Conservation (phyloP, 2,888 invertebrate genomes). For the Eilema depressum region DNA sequence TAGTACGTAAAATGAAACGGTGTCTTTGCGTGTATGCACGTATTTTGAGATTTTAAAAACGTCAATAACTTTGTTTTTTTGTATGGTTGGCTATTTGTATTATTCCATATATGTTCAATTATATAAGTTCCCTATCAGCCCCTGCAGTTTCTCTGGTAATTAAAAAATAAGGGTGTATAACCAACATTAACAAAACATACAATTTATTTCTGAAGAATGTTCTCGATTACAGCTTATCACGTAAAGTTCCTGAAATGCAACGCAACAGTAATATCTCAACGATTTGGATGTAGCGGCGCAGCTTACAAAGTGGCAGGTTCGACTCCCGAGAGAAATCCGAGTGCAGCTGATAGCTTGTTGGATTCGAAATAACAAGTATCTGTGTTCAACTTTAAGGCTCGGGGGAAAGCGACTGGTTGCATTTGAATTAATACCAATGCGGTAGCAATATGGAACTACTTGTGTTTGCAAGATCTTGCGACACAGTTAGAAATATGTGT, state of each 20-base stretch:
- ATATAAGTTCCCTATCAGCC: too few relatives aligned
- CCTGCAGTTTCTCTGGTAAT: too few relatives aligned
- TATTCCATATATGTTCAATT: too few relatives aligned
- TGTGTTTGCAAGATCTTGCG: not conserved
- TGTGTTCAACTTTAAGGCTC: slow-evolving; percentile 30
- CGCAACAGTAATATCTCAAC: slow-evolving; percentile 34
- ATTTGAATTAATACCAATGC: slow-evolving; percentile 22
- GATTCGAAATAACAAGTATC: slow-evolving; percentile 38
- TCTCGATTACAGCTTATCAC: not conserved
- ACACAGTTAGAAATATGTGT: not conserved
- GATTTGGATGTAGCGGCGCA: slow-evolving; percentile 37
- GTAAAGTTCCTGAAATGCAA: slow-evolving; percentile 25
- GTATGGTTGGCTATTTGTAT: too few relatives aligned
- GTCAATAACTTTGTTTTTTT: too few relatives aligned
- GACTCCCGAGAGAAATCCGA: slow-evolving; percentile 46
- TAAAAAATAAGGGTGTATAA: too few relatives aligned
- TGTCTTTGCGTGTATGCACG: too few relatives aligned
- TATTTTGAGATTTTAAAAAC: too few relatives aligned
- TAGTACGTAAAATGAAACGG: too few relatives aligned
- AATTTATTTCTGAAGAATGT: slow-evolving; percentile 3
- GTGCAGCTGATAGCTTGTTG: slow-evolving; percentile 32
- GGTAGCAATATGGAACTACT: not conserved
- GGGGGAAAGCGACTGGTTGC: slow-evolving; percentile 28
- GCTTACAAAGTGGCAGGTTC: slow-evolving; percentile 49
- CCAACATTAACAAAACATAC: not conserved